These are phyloP conservation scores for Platalea minor DNA, from an alignment of 2,797 vertebrate species.

Conservation along the genomic window DNA sequence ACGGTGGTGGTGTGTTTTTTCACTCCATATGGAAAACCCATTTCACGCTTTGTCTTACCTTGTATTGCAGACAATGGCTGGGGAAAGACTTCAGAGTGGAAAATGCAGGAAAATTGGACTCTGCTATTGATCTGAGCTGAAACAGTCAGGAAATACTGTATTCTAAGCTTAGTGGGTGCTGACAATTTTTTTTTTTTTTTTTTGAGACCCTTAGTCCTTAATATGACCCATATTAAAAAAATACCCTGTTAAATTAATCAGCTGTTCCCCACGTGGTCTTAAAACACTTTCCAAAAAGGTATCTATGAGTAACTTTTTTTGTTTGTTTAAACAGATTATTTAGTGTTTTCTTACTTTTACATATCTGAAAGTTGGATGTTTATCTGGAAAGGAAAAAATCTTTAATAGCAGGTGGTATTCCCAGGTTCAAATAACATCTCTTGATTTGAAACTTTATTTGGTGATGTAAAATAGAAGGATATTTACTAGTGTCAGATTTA, in stretches of 20 bases:
- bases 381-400: slow-evolving; percentile 36
- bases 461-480: background rate
- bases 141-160: slow-evolving; percentile 64
- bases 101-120: slow-evolving; percentile 52
- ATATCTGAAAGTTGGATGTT: slow-evolving; percentile 29
- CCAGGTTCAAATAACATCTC: slow-evolving; percentile 11
- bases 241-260: slow-evolving; percentile 69
- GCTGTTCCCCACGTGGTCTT: slow-evolving; percentile 60
- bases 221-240: slow-evolving; percentile 68
- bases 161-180: slow-evolving; percentile 52
- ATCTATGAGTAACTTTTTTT: slow-evolving; percentile 26
- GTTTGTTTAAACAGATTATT: slow-evolving; percentile 28
- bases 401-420: slow-evolving; percentile 8
- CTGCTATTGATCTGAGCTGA: slow-evolving; percentile 52
- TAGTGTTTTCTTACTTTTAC: slow-evolving; percentile 40
- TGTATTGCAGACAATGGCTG: background rate
- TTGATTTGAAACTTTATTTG: background rate
- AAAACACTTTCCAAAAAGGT: slow-evolving; percentile 57
- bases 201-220: slow-evolving; percentile 47
- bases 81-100: slow-evolving; percentile 34
- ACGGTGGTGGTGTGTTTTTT: background rate
- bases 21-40: background rate
- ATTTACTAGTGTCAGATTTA: background rate
- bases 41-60: slow-evolving; percentile 6
- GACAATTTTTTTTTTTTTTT: background rate